phyloP scores from a whole-genome alignment of 2,113 vertebrate genomes.

The Zapus hudsonius region DNA sequence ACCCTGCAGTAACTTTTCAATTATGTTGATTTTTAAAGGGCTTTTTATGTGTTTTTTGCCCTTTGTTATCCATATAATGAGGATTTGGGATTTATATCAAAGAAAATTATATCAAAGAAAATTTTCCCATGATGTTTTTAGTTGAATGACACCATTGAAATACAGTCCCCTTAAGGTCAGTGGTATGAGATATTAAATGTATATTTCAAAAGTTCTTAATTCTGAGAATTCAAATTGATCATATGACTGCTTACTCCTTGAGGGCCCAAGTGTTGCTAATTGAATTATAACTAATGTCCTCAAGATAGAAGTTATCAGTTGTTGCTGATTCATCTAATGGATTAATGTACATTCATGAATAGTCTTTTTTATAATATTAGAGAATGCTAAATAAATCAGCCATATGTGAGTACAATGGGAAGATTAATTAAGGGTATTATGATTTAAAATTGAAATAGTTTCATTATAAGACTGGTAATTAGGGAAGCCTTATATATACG shows the following conservation, averaged over 20 bases:
- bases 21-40: too few species aligned
- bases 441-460: conserved; percentile 20
- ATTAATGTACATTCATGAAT: too few species aligned
- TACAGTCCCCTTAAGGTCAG: background rate
- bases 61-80: too few species aligned
- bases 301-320: conserved; percentile 35
- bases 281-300: conserved; percentile 39
- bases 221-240: conserved; percentile 14
- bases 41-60: too few species aligned
- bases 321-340: conserved; percentile 20
- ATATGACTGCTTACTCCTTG: background rate
- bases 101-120: too few species aligned
- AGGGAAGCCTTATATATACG: background rate
- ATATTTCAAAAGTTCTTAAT: background rate
- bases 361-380: too few species aligned
- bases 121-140: background rate
- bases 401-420: background rate
- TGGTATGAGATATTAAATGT: background rate
- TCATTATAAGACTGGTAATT: conserved; percentile 30
- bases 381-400: conserved; percentile 5
- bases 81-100: too few species aligned
- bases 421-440: conserved; percentile 1
- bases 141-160: background rate
- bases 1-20: too few species aligned
- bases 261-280: background rate